phyloP scores from a whole-genome alignment of 1,140 invertebrate genomes.

The Bathynomus jamesi region DNA sequence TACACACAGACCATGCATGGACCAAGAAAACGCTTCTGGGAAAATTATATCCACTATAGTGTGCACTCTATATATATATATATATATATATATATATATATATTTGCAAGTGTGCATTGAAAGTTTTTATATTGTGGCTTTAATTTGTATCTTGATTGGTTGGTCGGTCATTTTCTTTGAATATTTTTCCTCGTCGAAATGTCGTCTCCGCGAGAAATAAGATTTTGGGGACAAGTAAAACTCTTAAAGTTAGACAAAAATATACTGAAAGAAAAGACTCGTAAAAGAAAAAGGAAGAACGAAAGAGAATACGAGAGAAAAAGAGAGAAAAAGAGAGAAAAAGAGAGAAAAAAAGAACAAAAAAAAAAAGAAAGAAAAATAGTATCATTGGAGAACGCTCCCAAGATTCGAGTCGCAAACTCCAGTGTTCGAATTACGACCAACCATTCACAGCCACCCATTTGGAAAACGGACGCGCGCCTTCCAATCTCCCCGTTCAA shows the following conservation, averaged over 20 bases:
- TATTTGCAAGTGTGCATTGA: neutral
- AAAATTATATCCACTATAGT: too few species aligned
- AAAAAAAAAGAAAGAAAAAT: constrained; percentile 6
- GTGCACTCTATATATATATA: too few species aligned
- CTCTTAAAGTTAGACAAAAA: neutral
- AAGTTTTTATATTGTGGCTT: too few species aligned
- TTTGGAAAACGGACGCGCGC: constrained; percentile 18
- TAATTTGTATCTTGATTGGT: too few species aligned
- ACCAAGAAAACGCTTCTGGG: too few species aligned
- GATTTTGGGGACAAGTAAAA: neutral
- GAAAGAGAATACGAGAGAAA: constrained; percentile 7
- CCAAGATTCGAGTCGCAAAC: neutral
- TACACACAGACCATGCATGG: too few species aligned
- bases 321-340: constrained; percentile 3
- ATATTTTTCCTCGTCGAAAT: too few species aligned
- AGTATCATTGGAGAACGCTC: neutral
- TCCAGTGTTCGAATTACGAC: constrained; percentile 3
- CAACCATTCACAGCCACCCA: constrained; percentile 24
- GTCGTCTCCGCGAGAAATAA: neutral
- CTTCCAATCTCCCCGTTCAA: neutral
- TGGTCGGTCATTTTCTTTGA: too few species aligned
- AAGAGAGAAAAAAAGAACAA: constrained; percentile 9
- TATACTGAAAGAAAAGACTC: neutral
- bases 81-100: neutral
- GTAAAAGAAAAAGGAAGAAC: neutral